A percentile compares a stretch with the other conserved stretches of the same genome.
phyloP scores from a whole-genome alignment of 2,888 invertebrate genomes.

The Gari tellinella region DNA sequence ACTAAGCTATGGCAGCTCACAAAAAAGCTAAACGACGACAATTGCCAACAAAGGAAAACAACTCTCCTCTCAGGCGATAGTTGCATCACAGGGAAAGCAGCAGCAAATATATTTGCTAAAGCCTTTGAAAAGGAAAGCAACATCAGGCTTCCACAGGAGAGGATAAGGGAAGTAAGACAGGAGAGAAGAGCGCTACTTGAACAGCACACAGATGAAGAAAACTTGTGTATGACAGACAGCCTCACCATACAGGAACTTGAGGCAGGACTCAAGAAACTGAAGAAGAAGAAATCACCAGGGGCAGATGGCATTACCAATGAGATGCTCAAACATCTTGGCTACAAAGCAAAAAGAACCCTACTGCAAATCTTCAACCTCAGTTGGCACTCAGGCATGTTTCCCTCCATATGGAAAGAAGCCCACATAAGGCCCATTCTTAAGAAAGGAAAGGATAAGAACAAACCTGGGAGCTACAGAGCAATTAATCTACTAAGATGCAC shows the following conservation, averaged over 20 bases:
- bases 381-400: constrained; percentile 5
- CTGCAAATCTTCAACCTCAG: constrained; percentile 3
- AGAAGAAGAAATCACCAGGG: constrained; percentile 15
- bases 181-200: constrained; percentile 1
- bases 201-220: background rate
- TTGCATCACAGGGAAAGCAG: constrained; percentile 18
- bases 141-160: constrained; percentile 7
- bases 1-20: constrained; percentile 29
- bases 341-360: background rate
- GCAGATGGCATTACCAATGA: constrained; percentile 24
- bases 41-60: constrained; percentile 2
- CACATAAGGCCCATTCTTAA: constrained; percentile 20
- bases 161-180: constrained; percentile 15
- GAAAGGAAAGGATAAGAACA: constrained; percentile 9
- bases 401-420: constrained; percentile 8
- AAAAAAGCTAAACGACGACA: constrained; percentile 12
- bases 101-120: constrained; percentile 32
- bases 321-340: constrained; percentile 10
- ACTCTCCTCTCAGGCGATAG: background rate
- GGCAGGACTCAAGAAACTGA: constrained; percentile 2
- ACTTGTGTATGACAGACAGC: background rate
- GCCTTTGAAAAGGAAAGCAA: constrained; percentile 23
- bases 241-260: constrained; percentile 13
- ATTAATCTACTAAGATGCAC: background rate
- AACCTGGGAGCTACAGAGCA: constrained; percentile 12